A percentile compares a stretch with the other conserved stretches of the same genome.
Evolutionary conservation across 1,140 invertebrate genomes (phyloP).

Genomic region (Frieseomelitta varia): DNA sequence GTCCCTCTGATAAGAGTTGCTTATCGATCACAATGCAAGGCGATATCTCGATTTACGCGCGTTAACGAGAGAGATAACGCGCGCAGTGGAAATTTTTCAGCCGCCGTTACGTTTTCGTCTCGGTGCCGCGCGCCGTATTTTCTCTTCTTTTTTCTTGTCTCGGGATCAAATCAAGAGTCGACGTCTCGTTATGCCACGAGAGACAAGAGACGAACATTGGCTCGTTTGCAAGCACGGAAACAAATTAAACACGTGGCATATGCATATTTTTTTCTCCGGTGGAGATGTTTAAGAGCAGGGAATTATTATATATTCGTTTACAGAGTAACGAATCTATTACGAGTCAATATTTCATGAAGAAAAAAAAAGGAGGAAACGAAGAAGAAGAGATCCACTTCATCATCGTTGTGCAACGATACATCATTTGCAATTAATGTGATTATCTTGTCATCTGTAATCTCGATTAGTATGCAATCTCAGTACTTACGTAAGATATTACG

Average conservation of each 20-base stretch:
- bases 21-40: slow-evolving; percentile 49
- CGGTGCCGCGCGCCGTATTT: neutral
- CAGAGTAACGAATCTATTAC: too few relatives aligned
- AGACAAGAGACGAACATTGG: neutral
- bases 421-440: too few relatives aligned
- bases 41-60: slow-evolving; percentile 31
- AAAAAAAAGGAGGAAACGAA: too few relatives aligned
- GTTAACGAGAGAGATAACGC: slow-evolving; percentile 42
- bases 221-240: neutral
- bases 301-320: too few relatives aligned
- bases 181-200: neutral
- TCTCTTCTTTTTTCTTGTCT: neutral
- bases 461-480: too few relatives aligned
- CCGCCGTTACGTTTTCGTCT: neutral
- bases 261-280: too few relatives aligned
- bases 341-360: too few relatives aligned
- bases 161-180: neutral
- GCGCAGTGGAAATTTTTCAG: slow-evolving; percentile 49
- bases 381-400: too few relatives aligned
- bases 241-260: neutral
- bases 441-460: too few relatives aligned
- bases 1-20: slow-evolving; percentile 39
- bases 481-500: too few relatives aligned
- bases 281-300: too few relatives aligned
- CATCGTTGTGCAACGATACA: too few relatives aligned